Conservation (phyloP, 2,113 vertebrate species). For the Antennarius striatus region DNA sequence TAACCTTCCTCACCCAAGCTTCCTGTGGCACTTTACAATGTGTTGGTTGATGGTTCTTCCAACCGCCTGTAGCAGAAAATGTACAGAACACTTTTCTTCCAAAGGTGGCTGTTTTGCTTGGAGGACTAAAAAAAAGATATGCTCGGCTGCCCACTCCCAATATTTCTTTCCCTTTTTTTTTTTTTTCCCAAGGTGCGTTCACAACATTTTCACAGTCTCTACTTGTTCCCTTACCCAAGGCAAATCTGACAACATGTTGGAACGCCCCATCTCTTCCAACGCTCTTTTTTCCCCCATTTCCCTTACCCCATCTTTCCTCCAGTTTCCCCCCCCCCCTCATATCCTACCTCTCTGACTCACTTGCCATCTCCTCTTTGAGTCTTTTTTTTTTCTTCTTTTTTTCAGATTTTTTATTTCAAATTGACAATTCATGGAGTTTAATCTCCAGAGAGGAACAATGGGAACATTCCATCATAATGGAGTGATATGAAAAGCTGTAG, state of each 20-base stretch:
- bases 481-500: constrained; percentile 51
- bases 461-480: constrained; percentile 60
- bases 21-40: constrained; percentile 69
- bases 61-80: constrained; percentile 52
- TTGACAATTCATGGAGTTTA: constrained; percentile 68
- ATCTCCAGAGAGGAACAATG: constrained; percentile 60
- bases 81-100: constrained; percentile 52
- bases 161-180: neutral
- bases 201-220: constrained; percentile 26
- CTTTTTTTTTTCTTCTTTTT: constrained; percentile 37
- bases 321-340: neutral
- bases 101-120: constrained; percentile 46
- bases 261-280: neutral
- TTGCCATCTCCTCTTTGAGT: constrained; percentile 28
- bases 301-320: neutral
- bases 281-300: neutral
- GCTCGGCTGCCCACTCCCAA: constrained; percentile 22
- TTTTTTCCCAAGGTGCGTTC: constrained; percentile 23
- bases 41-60: constrained; percentile 55
- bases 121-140: constrained; percentile 51
- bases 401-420: constrained; percentile 56
- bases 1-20: constrained; percentile 71
- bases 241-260: constrained; percentile 27
- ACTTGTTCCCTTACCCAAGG: neutral
- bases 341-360: neutral